These are phyloP conservation scores for Caerostris darwini DNA, from an alignment of 1,140 invertebrate genomes.

Conservation along the genomic window DNA sequence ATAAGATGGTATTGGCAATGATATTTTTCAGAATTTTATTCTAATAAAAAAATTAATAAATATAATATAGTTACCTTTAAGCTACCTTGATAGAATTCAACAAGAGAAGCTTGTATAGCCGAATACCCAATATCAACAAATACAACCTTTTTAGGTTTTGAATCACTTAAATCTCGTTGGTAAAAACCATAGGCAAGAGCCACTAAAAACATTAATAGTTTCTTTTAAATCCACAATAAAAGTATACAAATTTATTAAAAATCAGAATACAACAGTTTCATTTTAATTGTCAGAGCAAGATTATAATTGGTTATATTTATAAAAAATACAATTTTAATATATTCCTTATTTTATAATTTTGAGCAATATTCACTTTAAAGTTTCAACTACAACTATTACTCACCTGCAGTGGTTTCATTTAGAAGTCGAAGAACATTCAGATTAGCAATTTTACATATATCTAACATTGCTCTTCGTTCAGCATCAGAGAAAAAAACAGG, in stretches of 20 bases:
- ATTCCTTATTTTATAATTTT: too few relatives aligned
- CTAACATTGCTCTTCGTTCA: conserved; percentile 94
- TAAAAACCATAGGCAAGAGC: conserved; percentile 98
- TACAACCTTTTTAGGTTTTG: conserved; percentile 93
- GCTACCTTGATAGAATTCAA: conserved; percentile 97
- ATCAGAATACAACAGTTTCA: background rate
- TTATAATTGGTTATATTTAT: background rate
- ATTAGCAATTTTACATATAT: conserved; percentile 90
- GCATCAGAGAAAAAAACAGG: conserved; percentile 97
- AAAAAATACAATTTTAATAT: too few relatives aligned
- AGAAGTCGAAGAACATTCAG: conserved; percentile 96
- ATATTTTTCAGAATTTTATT: background rate
- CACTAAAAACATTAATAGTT: conserved; percentile 82
- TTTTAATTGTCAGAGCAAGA: background rate
- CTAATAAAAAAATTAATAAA: background rate
- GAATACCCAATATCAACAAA: conserved; percentile 96
- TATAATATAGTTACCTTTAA: conserved; percentile 83
- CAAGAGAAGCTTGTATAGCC: conserved; percentile 91
- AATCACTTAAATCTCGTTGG: conserved; percentile 91
- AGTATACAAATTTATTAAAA: too few relatives aligned
- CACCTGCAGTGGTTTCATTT: conserved; percentile 97
- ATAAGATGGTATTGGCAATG: background rate
- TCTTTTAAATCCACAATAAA: too few relatives aligned
- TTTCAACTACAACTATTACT: too few relatives aligned
- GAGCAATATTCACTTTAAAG: too few relatives aligned